These are phyloP conservation scores for Bos javanicus DNA, from an alignment of 2,113 vertebrate genomes.

Conservation along the genomic window DNA sequence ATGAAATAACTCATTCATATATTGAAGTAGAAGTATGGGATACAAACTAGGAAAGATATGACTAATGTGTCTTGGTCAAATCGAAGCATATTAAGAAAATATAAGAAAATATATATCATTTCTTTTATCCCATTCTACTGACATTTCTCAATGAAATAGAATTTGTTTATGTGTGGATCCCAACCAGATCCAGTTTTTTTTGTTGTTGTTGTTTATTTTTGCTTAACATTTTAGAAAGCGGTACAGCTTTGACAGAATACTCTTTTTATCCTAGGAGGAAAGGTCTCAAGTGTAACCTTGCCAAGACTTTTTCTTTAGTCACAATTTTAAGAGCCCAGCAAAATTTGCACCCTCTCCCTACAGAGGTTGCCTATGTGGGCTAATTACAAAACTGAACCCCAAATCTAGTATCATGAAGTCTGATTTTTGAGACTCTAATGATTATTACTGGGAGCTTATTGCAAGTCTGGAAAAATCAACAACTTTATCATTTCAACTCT, in stretches of 20 bases:
- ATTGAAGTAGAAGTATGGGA: background rate
- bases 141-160: background rate
- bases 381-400: background rate
- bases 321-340: background rate
- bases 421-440: background rate
- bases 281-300: background rate
- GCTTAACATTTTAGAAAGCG: background rate
- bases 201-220: background rate
- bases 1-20: background rate
- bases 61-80: background rate
- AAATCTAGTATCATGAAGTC: background rate
- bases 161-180: background rate
- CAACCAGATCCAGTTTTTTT: background rate
- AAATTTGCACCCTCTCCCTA: background rate
- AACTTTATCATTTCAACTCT: slow-evolving; percentile 2
- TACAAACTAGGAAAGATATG: background rate
- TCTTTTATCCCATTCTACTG: background rate
- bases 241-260: background rate
- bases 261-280: background rate
- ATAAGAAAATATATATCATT: background rate
- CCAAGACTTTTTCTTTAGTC: background rate
- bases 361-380: background rate
- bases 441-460: background rate
- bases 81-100: background rate
- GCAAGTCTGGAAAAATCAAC: background rate